These are phyloP conservation scores for Euura lappo DNA, from an alignment of 1,140 invertebrate genomes.

Conservation along the genomic window DNA sequence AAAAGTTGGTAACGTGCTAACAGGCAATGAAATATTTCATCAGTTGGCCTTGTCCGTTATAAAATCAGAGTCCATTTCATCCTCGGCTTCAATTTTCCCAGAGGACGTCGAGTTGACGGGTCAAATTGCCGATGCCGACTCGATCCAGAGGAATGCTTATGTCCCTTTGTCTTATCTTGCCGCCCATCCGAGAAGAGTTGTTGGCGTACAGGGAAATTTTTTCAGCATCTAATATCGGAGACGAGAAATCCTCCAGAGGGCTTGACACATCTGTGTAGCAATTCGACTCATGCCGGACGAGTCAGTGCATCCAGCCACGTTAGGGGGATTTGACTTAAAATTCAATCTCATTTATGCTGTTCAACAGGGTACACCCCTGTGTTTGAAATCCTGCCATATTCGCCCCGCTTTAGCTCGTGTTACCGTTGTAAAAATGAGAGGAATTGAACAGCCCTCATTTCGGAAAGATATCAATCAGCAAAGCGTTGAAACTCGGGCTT, in stretches of 20 bases:
- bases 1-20: slow-evolving; percentile 67
- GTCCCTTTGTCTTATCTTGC: slow-evolving; percentile 41
- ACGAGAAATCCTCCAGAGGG: slow-evolving; percentile 77
- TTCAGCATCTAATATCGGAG: slow-evolving; percentile 74
- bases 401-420: slow-evolving; percentile 80
- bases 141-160: slow-evolving; percentile 26
- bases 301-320: slow-evolving; percentile 36
- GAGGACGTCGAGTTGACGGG: slow-evolving; percentile 61
- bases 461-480: slow-evolving; percentile 52
- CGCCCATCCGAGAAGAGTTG: slow-evolving; percentile 14
- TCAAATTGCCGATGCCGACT: slow-evolving; percentile 54
- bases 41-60: slow-evolving; percentile 62
- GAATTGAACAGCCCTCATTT: slow-evolving; percentile 42
- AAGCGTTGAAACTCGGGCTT: slow-evolving; percentile 66
- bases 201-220: slow-evolving; percentile 65
- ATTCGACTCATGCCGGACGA: slow-evolving; percentile 65
- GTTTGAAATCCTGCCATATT: slow-evolving; percentile 66
- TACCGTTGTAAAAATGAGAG: slow-evolving; percentile 83
- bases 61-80: slow-evolving; percentile 49
- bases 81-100: slow-evolving; percentile 33
- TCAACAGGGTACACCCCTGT: slow-evolving; percentile 55
- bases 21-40: slow-evolving; percentile 66
- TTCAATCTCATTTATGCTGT: slow-evolving; percentile 42
- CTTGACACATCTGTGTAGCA: slow-evolving; percentile 71
- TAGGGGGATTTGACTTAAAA: slow-evolving; percentile 61